Conservation (phyloP, 2,113 vertebrate species). For the Notarius lentiginosus region DNA sequence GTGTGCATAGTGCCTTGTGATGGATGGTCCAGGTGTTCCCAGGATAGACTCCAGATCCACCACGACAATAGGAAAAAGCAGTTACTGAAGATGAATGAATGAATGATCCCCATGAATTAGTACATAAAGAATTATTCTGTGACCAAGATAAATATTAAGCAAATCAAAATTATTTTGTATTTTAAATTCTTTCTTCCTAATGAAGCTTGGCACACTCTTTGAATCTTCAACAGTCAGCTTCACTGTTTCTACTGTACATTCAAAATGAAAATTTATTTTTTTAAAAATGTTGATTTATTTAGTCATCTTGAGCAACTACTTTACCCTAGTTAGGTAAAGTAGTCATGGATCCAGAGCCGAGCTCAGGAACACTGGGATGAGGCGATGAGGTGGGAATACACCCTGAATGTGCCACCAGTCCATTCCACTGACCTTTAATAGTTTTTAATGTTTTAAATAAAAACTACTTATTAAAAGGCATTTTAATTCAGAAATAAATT, state of each 20-base stretch:
- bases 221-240: neutral
- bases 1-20: neutral
- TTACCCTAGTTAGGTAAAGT: neutral
- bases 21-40: neutral
- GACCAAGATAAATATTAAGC: neutral
- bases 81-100: neutral
- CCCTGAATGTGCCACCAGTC: neutral
- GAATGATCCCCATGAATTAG: neutral
- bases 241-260: neutral
- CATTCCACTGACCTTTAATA: neutral
- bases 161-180: neutral
- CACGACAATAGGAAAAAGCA: neutral
- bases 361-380: neutral
- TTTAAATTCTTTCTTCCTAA: too few relatives aligned
- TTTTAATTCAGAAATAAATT: neutral
- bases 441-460: neutral
- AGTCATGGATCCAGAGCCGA: neutral
- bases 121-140: neutral
- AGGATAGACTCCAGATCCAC: neutral
- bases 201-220: too few relatives aligned
- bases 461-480: neutral
- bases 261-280: neutral
- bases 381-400: neutral
- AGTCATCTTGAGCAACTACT: neutral
- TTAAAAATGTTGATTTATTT: neutral